A percentile compares a stretch with the other conserved stretches of the same genome.
Evolutionary conservation across 1,140 invertebrate species (phyloP).

Genomic region (Drosophila parvula): DNA sequence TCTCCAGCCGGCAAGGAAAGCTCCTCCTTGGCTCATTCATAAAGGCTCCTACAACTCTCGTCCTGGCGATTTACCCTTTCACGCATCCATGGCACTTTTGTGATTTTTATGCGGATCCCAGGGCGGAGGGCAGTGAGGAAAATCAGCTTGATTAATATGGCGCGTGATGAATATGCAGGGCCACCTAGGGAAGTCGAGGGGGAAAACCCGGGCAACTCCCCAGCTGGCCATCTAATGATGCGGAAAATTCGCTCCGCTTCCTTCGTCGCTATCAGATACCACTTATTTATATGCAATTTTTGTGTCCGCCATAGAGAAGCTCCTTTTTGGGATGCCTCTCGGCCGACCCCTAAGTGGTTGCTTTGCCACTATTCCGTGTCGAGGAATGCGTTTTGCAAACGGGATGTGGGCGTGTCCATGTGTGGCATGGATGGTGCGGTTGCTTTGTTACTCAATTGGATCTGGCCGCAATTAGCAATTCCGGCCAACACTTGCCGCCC

Average conservation of each 20-base stretch:
- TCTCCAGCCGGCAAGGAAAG: constrained; percentile 48
- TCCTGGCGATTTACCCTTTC: constrained; percentile 25
- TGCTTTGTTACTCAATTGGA: constrained; percentile 50
- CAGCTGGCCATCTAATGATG: constrained; percentile 67
- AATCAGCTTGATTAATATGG: constrained; percentile 67
- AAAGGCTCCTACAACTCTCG: constrained; percentile 32
- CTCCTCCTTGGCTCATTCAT: constrained; percentile 61
- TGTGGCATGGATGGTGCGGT: constrained; percentile 54
- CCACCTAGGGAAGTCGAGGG: constrained; percentile 10
- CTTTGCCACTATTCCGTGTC: neutral
- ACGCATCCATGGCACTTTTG: constrained; percentile 25
- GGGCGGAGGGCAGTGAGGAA: neutral
- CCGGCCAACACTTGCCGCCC: constrained; percentile 44
- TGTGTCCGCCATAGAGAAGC: constrained; percentile 24
- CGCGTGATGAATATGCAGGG: constrained; percentile 66
- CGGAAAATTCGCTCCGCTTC: constrained; percentile 64
- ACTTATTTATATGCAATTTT: constrained; percentile 50
- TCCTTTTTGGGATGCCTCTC: constrained; percentile 3
- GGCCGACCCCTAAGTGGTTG: constrained; percentile 22
- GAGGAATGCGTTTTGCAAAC: neutral
- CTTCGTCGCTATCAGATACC: constrained; percentile 15
- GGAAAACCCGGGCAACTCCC: constrained; percentile 17
- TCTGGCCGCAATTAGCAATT: constrained; percentile 67
- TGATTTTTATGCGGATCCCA: constrained; percentile 34
- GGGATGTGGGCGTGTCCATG: constrained; percentile 2